phyloP scores from a whole-genome alignment of 2,113 vertebrate species.

The Camelus dromedarius region DNA sequence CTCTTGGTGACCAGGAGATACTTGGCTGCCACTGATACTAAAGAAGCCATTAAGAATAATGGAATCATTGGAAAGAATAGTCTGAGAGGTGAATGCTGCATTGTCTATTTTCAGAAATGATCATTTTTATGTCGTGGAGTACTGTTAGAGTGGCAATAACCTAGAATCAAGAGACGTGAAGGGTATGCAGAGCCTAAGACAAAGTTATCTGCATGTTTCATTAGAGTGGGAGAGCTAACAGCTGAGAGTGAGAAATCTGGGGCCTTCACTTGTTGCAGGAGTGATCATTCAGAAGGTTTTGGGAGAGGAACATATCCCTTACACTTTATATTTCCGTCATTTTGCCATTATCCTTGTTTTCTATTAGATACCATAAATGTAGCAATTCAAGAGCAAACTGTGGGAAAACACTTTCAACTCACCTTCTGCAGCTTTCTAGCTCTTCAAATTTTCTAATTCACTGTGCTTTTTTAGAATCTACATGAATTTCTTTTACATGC shows the following conservation, averaged over 20 bases:
- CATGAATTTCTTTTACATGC: neutral
- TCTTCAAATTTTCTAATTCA: neutral
- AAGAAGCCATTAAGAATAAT: neutral
- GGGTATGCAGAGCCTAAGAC: neutral
- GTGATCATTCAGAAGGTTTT: neutral
- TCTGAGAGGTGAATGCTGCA: neutral
- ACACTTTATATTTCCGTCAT: constrained; percentile 17
- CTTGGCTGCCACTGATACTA: neutral
- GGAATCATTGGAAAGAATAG: neutral
- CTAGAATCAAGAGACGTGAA: neutral
- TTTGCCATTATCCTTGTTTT: neutral
- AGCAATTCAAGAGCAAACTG: constrained; percentile 49
- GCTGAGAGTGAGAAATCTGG: neutral
- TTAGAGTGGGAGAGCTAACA: neutral
- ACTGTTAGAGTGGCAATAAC: neutral
- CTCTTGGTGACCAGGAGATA: neutral
- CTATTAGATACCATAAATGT: neutral
- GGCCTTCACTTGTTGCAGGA: neutral
- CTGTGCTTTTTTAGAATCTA: neutral
- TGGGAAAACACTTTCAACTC: constrained; percentile 26
- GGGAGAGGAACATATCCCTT: neutral
- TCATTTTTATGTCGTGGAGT: neutral
- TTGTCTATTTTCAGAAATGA: constrained; percentile 47
- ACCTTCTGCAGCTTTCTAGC: neutral
- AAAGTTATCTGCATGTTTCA: neutral